Conservation (phyloP, 2,113 vertebrate genomes). For the Colistium nudipinnis region DNA sequence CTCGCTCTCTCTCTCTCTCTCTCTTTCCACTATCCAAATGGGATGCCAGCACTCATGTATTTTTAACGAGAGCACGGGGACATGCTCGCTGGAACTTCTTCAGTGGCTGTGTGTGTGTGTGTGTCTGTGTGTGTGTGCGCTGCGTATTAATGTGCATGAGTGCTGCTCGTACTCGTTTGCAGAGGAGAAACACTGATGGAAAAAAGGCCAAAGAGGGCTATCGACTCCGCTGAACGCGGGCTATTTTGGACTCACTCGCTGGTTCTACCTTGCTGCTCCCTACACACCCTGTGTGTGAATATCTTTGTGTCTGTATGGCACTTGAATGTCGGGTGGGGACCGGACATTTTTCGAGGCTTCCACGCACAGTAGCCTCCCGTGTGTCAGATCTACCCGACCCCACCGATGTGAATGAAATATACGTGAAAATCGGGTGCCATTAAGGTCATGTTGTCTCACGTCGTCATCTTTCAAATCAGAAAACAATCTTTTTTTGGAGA, state of each 20-base stretch:
- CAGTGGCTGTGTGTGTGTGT: not conserved
- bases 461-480: slow-evolving; percentile 10
- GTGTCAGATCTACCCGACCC: slow-evolving; percentile 61
- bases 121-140: not conserved
- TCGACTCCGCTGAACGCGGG: not conserved
- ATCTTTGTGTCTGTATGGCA: not conserved
- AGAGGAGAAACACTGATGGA: slow-evolving; percentile 1
- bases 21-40: slow-evolving; percentile 29
- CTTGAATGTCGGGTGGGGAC: not conserved
- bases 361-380: not conserved
- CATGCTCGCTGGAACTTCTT: slow-evolving; percentile 13
- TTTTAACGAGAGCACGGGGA: slow-evolving; percentile 45
- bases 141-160: not conserved
- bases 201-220: not conserved
- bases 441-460: slow-evolving; percentile 40
- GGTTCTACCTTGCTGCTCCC: not conserved
- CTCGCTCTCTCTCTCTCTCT: too few relatives aligned
- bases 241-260: slow-evolving; percentile 20
- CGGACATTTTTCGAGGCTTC: not conserved
- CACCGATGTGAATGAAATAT: not conserved
- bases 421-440: slow-evolving; percentile 4
- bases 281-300: not conserved
- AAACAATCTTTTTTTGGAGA: slow-evolving; percentile 31
- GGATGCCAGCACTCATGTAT: slow-evolving; percentile 31
- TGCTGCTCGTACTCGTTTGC: slow-evolving; percentile 11